Conservation (phyloP, 2,888 invertebrate species). For the Rotaria macrura region DNA sequence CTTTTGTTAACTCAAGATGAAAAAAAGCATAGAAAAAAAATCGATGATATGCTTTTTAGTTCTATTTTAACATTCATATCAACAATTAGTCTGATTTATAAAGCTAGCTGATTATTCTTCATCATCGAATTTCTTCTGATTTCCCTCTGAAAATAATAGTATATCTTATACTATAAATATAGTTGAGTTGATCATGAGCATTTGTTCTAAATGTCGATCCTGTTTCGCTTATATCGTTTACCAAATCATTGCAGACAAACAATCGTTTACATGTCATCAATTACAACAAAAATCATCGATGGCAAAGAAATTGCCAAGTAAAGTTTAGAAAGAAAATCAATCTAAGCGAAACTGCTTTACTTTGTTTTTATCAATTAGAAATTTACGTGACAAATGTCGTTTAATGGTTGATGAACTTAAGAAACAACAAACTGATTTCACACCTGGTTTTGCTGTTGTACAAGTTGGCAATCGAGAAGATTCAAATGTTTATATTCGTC, state of each 20-base stretch:
- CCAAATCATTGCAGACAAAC: not conserved
- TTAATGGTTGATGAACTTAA: not conserved
- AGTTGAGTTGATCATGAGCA: too few species aligned
- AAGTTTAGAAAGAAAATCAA: too few species aligned
- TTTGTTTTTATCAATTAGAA: not conserved
- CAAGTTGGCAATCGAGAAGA: conserved; percentile 27
- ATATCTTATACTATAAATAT: not conserved
- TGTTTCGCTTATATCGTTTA: not conserved
- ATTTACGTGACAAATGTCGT: not conserved
- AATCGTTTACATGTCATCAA: not conserved
- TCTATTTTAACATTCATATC: not conserved
- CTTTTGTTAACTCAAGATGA: too few species aligned
- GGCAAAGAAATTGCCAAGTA: not conserved
- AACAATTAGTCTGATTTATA: not conserved
- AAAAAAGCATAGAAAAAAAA: too few species aligned
- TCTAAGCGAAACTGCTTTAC: too few species aligned
- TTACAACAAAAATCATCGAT: not conserved
- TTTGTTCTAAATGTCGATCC: not conserved
- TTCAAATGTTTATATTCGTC: conserved; percentile 31
- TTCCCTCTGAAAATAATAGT: not conserved
- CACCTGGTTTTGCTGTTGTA: not conserved
- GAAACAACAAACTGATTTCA: not conserved
- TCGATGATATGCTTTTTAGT: not conserved
- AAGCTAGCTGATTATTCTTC: too few species aligned
- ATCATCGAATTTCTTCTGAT: too few species aligned